phyloP scores from a whole-genome alignment of 2,888 invertebrate genomes.

The Augiades crinisus region DNA sequence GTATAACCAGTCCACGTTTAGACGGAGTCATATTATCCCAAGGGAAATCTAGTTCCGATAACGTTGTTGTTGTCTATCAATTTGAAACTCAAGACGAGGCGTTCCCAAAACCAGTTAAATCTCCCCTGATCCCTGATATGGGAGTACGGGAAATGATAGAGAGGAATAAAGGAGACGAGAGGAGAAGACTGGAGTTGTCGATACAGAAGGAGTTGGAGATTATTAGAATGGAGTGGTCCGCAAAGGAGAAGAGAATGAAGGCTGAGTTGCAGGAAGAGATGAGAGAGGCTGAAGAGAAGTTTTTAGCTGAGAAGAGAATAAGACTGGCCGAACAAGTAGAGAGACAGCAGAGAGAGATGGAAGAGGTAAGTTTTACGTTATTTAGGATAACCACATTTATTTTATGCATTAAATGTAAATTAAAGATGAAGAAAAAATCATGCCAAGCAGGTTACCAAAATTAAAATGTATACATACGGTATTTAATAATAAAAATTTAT shows the following conservation, averaged over 20 bases:
- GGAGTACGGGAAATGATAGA: slow-evolving; percentile 65
- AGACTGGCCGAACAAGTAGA: slow-evolving; percentile 72
- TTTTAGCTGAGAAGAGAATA: slow-evolving; percentile 58
- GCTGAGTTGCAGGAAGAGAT: slow-evolving; percentile 78
- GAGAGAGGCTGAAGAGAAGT: slow-evolving; percentile 71
- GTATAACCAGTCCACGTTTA: slow-evolving; percentile 60
- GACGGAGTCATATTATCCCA: slow-evolving; percentile 72
- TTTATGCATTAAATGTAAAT: too few relatives aligned
- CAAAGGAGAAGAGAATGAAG: slow-evolving; percentile 78
- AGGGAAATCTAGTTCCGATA: slow-evolving; percentile 68
- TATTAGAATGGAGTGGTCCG: slow-evolving; percentile 80
- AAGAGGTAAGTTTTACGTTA: slow-evolving; percentile 52
- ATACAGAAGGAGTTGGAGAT: slow-evolving; percentile 76
- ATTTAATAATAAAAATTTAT: too few relatives aligned
- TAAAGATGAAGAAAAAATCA: too few relatives aligned
- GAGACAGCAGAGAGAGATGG: slow-evolving; percentile 66
- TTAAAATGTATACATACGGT: too few relatives aligned
- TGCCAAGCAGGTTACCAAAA: too few relatives aligned
- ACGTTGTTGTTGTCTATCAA: slow-evolving; percentile 73
- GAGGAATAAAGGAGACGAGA: slow-evolving; percentile 59
- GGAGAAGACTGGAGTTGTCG: slow-evolving; percentile 62
- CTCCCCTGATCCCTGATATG: slow-evolving; percentile 64
- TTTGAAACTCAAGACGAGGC: slow-evolving; percentile 65
- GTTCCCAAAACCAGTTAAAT: slow-evolving; percentile 53
- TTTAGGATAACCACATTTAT: too few relatives aligned